Conservation (phyloP, 2,113 vertebrate species). For the Mobula hypostoma region DNA sequence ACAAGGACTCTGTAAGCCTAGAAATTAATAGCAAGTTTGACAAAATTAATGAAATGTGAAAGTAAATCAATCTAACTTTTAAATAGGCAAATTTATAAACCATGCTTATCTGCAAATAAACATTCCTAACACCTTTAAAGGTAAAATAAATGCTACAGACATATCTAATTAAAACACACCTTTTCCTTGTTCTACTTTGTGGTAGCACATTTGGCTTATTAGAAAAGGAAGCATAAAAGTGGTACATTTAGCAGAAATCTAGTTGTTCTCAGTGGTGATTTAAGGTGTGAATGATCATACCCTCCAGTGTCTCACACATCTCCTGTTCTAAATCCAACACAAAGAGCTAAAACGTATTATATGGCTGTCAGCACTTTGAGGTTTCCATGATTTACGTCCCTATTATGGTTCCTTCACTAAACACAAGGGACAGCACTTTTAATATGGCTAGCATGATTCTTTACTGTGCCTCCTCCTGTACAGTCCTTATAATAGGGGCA, state of each 20-base stretch:
- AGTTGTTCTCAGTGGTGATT: slow-evolving; percentile 5
- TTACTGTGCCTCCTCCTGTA: slow-evolving; percentile 17
- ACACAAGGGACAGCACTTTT: slow-evolving; percentile 35
- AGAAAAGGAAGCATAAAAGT: neutral
- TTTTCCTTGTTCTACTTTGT: neutral
- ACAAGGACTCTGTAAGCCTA: neutral
- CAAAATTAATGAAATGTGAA: neutral
- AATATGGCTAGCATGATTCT: slow-evolving; percentile 31
- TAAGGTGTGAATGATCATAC: slow-evolving; percentile 31
- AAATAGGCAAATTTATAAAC: neutral
- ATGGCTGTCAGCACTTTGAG: slow-evolving; percentile 26
- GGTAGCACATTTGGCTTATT: neutral
- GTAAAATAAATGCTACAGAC: neutral
- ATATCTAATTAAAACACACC: neutral
- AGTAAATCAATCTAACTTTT: neutral
- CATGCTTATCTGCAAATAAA: neutral
- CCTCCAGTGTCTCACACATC: slow-evolving; percentile 34
- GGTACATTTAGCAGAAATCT: neutral
- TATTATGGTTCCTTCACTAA: slow-evolving; percentile 36
- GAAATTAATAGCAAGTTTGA: neutral
- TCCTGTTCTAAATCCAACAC: neutral
- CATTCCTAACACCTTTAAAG: neutral
- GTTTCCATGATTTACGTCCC: slow-evolving; percentile 32
- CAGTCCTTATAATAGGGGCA: neutral
- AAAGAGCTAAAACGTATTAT: slow-evolving; percentile 35